Base-by-base conservation (phyloP, 92 coral and sea anemone species). In the Porites evermanni region DNA sequence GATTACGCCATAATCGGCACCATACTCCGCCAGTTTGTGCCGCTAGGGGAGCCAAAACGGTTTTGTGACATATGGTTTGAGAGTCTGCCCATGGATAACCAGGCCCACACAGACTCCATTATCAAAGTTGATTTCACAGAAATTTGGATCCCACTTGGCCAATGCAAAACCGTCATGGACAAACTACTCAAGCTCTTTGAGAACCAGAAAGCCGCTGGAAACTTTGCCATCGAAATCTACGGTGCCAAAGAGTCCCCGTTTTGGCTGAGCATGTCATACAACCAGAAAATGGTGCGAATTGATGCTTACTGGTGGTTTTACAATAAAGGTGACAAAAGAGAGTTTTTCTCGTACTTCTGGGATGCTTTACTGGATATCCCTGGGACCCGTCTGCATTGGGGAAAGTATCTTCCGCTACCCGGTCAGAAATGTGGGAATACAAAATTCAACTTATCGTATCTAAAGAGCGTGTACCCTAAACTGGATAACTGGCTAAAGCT, bases 331-430 rank as follows among this genome's bases (percentile, higher is more conserved):
- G 85, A 87, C 74, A 54, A 29, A 23, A 86, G 96, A 24, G 29
- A 64, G 38, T 91, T 84, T 78, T 93, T 91, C 82, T 70, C 91
- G 19, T 74, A 54, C 60, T 84, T 91, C 79, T 93, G 96, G 96
- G 84, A 91, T 74, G 91, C 32, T 9, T 53, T 93, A 44, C 84
- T 93, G 16, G 91, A 73, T 21, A 78, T 91, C 10, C 87, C 90
- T 18, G 87, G 93, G 21, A 75, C 92, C 17, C 93, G 97, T 44
- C 95, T 91, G 18, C 95, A 94, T 84, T 94, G 97, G 97, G 95
- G 97, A 2, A 94, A 94, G 87, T 91, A 91, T 82, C 95, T 94
- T 83, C 97, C 97, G 12, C 20, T 16, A 2, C 95, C 95, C 3
- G 82, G 77, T 64, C 97, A 94, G 85, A 71, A 74, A 66, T 92